phyloP scores from a whole-genome alignment of 2,888 invertebrate genomes.

The Cremastobaeus sp. region DNA sequence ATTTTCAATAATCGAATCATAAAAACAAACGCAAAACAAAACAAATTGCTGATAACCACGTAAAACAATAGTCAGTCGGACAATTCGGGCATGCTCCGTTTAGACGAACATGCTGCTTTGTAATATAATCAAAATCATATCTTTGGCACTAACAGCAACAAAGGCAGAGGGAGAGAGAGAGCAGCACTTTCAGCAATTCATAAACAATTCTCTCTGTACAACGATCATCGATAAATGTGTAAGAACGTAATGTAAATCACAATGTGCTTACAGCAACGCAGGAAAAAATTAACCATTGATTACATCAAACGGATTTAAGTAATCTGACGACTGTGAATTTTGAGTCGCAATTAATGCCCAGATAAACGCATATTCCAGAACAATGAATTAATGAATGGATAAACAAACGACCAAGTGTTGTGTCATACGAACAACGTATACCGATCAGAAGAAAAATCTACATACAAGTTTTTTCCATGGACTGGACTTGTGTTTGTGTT shows the following conservation, averaged over 20 bases:
- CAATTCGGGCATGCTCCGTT: not conserved
- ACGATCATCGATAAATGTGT: not conserved
- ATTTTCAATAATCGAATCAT: too few relatives aligned
- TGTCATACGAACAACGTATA: conserved; percentile 62
- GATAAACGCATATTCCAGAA: conserved; percentile 60
- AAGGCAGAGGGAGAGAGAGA: not conserved
- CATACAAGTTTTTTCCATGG: conserved; percentile 38
- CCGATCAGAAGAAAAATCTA: conserved; percentile 61
- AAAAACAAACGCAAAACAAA: not conserved
- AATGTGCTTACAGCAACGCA: too few relatives aligned
- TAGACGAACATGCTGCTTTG: not conserved
- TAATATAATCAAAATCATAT: not conserved
- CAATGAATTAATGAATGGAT: conserved; percentile 64
- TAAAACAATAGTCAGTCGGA: not conserved
- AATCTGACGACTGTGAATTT: too few relatives aligned
- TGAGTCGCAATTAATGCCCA: not conserved
- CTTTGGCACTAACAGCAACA: conserved; percentile 13
- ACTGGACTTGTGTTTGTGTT: conserved; percentile 23
- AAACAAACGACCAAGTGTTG: conserved; percentile 64
- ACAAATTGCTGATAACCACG: too few relatives aligned
- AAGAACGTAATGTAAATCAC: not conserved
- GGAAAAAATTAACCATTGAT: too few relatives aligned
- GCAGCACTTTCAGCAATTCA: too few relatives aligned
- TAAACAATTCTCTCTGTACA: too few relatives aligned
- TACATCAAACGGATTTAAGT: too few relatives aligned